These are phyloP conservation scores for Metalampra italica DNA, from an alignment of 2,888 invertebrate species.

Conservation along the genomic window DNA sequence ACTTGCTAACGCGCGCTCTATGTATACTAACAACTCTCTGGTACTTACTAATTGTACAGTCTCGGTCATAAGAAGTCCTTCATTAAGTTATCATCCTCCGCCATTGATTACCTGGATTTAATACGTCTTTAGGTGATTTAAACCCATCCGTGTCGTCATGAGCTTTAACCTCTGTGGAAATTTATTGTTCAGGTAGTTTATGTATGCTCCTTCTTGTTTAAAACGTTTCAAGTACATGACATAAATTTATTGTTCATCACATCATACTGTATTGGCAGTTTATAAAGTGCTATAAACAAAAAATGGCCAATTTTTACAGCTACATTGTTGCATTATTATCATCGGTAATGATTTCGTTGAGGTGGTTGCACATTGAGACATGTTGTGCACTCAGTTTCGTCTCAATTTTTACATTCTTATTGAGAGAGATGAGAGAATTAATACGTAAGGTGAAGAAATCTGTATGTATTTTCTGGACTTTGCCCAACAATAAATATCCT, in stretches of 20 bases:
- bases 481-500: too few relatives aligned
- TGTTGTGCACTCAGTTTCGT: not conserved
- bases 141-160: slow-evolving; percentile 11
- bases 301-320: slow-evolving; percentile 6
- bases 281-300: slow-evolving; percentile 8
- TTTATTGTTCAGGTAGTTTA: slow-evolving; percentile 24
- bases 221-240: slow-evolving; percentile 25
- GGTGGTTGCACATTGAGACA: not conserved
- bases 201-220: slow-evolving; percentile 19
- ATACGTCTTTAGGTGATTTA: not conserved
- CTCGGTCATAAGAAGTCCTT: too few relatives aligned
- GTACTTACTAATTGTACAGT: too few relatives aligned
- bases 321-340: slow-evolving; percentile 8
- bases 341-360: slow-evolving; percentile 1
- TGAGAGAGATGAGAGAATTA: too few relatives aligned
- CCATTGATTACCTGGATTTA: not conserved
- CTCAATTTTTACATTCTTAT: not conserved
- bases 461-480: too few relatives aligned
- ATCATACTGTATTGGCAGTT: slow-evolving; percentile 21
- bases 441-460: too few relatives aligned
- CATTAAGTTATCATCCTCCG: not conserved
- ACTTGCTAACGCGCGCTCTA: too few relatives aligned
- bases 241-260: slow-evolving; percentile 31
- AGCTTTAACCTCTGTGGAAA: slow-evolving; percentile 15
- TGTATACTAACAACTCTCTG: too few relatives aligned